Base-by-base conservation (phyloP, 2,888 invertebrate species). In the Carterocephalus palaemon region DNA sequence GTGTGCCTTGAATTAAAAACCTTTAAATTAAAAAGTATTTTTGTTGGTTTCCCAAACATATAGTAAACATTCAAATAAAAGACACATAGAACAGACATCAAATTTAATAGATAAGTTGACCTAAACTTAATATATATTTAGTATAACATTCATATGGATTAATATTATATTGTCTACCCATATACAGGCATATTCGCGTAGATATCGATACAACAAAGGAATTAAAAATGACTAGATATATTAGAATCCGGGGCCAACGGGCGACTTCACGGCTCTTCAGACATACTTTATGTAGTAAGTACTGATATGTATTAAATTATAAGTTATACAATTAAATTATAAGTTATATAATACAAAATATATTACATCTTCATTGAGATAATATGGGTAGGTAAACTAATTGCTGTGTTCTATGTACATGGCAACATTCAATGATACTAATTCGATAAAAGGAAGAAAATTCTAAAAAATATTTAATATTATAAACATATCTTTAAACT, bases 71-170 rank as follows among this genome's bases (percentile, higher is more conserved):
- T 10, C 2, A 54, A 83, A 77, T 75, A 60, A 85, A 83, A 81
- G 56, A 60, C 47, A 50, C 28, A 62, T 72, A 72, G 84, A 86
- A 86, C 85, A 86, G 85, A 86, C 85, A 86, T 85, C 85, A 84
- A 83, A 82, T 85, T 82, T 86, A 85, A 84, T 86, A 85, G 78
- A 83, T 84, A 86, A 82, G 83, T 77, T 83, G 71, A 80, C 76
- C 80, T 82, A 84, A 81, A 73, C 28, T 17, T 73, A 56, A 69
- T 75, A 75, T 74, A 56, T 56, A 46, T 38, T 33, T 38, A 38
- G 70, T 73, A 76, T 84, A 84, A 84, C 83, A 85, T 82, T 78
- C 66, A 84, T 77, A 75, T 75, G 76, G 81, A 77, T 83, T 80
- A 79, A 72, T 76, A 75, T 74, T 74, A 82, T 82, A 83, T 79